Conservation (phyloP, 2,113 vertebrate species). For the Tetraodon nigroviridis region DNA sequence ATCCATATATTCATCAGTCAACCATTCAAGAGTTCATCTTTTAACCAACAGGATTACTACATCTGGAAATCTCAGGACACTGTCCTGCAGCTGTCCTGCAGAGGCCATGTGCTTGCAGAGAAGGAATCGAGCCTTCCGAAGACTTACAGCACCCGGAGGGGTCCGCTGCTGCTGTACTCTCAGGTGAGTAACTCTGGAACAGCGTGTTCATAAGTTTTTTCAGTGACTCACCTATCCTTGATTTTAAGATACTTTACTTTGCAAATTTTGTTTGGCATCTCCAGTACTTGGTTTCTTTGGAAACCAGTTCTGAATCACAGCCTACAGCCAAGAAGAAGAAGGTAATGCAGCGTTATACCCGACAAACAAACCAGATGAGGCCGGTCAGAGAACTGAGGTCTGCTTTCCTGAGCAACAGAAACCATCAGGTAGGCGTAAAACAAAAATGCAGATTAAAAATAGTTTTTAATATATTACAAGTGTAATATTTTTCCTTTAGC, state of each 20-base stretch:
- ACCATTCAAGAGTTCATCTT: background rate
- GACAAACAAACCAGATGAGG: constrained; percentile 51
- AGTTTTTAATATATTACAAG: background rate
- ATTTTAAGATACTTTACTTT: background rate
- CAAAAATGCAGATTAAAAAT: background rate
- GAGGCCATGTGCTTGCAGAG: constrained; percentile 45
- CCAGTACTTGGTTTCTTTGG: constrained; percentile 66
- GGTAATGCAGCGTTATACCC: constrained; percentile 11
- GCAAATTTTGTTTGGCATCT: background rate
- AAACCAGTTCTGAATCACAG: constrained; percentile 26
- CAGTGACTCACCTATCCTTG: background rate
- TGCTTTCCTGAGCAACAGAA: constrained; percentile 62
- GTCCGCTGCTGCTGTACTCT: constrained; percentile 73
- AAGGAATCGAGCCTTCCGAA: constrained; percentile 70
- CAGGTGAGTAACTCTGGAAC: constrained; percentile 34
- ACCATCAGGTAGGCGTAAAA: constrained; percentile 64
- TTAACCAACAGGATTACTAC: constrained; percentile 74
- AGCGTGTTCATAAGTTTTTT: background rate
- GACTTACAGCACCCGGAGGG: constrained; percentile 78
- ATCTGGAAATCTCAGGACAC: constrained; percentile 74
- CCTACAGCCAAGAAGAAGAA: constrained; percentile 36
- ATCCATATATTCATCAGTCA: background rate
- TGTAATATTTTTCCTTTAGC: background rate
- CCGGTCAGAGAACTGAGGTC: constrained; percentile 69
- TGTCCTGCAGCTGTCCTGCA: constrained; percentile 51